A percentile compares a stretch with the other conserved stretches of the same genome.
Evolutionary conservation across 92 coral and sea anemone genomes (phyloP).

Genomic region (Porites evermanni): DNA sequence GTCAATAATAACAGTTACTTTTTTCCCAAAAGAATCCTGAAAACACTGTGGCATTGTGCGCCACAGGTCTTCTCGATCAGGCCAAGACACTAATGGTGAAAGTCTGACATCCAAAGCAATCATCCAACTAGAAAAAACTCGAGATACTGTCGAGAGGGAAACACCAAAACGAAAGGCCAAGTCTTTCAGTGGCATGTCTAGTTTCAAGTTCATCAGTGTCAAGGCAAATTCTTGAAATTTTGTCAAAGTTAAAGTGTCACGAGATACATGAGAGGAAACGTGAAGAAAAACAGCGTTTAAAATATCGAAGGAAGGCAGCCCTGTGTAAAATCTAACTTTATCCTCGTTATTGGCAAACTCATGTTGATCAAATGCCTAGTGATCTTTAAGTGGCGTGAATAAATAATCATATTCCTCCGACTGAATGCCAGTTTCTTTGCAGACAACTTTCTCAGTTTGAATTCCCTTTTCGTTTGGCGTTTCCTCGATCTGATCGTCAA

Average conservation of each 20-base stretch:
- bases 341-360: slow-evolving; percentile 20
- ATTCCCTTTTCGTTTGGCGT: not conserved
- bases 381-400: slow-evolving; percentile 21
- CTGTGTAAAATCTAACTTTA: slow-evolving; percentile 45
- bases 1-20: slow-evolving; percentile 14
- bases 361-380: slow-evolving; percentile 23
- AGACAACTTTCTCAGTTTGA: not conserved
- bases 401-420: slow-evolving; percentile 46
- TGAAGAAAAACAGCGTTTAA: slow-evolving; percentile 27
- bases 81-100: slow-evolving; percentile 14
- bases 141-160: slow-evolving; percentile 33
- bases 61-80: too few relatives aligned
- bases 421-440: slow-evolving; percentile 15
- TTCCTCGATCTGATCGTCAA: not conserved
- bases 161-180: slow-evolving; percentile 46
- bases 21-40: slow-evolving; percentile 33
- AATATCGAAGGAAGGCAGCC: slow-evolving; percentile 39
- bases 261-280: slow-evolving; percentile 43
- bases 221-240: slow-evolving; percentile 37
- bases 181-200: slow-evolving; percentile 38
- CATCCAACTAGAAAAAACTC: slow-evolving; percentile 16
- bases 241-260: not conserved
- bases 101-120: not conserved
- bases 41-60: slow-evolving; percentile 47
- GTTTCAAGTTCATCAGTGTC: slow-evolving; percentile 48